Evolutionary conservation across 1,140 invertebrate genomes (phyloP), one percentile per base, ranked within the genome.

Genomic region (Drosophila mauritiana): DNA sequence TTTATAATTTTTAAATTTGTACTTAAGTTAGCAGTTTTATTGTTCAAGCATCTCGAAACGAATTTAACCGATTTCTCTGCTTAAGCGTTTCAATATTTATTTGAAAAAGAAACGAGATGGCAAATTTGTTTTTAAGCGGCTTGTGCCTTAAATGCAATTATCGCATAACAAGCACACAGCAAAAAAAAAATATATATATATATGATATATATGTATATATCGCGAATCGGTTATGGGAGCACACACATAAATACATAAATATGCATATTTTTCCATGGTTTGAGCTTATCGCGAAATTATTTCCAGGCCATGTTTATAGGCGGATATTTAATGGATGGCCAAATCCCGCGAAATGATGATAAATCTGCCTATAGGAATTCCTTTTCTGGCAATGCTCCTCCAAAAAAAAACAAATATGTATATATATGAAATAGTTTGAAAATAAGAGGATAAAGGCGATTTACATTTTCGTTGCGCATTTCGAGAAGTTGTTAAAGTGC

Each of bases 91-190:
- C 12, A 34, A 45, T 25, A 64, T 58, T 61, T 27, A 46, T 46
- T 61, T 62, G 6, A 11, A 17, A 64, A 22, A 31, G 13, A 27
- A 54, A 10, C 5, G 52, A 46, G 34, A 37, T 46, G 10, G 40
- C 12, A 12, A 31, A 48, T 46, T 4, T 40, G 34, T 20, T 48
- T 72, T 61, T 73, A 73, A 73, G 68, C 68, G 42, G 68, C 49
- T 73, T 73, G 68, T 54, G 68, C 69, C 68, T 73, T 62, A 61
- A 73, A 62, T 73, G 39, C 56, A 73, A 62, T 73, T 73, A 73
- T 73, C 70, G 51, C 68, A 42, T 48, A 48, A 56, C 59, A 51
- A 36, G 59, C 64, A 67, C 20, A 27, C 64, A 45, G 37, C 34
- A 67, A 49, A 42, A 40, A 37, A 58, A 46, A 45, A 63, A 40